These are phyloP conservation scores for Priocnemis perturbator DNA, from an alignment of 2,888 invertebrate species.

Conservation along the genomic window DNA sequence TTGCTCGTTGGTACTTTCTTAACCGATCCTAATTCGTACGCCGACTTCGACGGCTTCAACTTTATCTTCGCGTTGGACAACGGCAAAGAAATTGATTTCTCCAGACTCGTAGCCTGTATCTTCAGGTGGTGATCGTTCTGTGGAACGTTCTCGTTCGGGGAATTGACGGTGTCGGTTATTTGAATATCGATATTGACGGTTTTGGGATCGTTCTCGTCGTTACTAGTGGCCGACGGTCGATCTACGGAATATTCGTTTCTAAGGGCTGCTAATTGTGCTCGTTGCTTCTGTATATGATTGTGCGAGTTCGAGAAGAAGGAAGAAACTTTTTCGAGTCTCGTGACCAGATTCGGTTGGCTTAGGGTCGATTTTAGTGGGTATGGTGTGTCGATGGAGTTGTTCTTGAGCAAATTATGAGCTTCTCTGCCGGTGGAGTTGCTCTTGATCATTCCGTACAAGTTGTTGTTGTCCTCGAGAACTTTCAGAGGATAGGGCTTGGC, in stretches of 20 bases:
- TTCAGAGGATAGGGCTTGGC: constrained; percentile 74
- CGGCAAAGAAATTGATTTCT: constrained; percentile 71
- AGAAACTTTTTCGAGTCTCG: constrained; percentile 71
- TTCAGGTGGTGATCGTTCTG: constrained; percentile 59
- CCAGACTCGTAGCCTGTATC: constrained; percentile 57
- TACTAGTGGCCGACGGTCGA: constrained; percentile 45
- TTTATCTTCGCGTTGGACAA: constrained; percentile 65
- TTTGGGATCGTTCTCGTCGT: constrained; percentile 73
- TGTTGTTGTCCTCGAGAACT: constrained; percentile 77
- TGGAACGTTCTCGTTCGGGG: constrained; percentile 43
- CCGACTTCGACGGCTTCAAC: constrained; percentile 70
- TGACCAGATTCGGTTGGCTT: constrained; percentile 74
- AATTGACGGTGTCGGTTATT: constrained; percentile 68
- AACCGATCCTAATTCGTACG: constrained; percentile 70
- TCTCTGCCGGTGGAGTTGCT: constrained; percentile 70
- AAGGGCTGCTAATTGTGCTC: constrained; percentile 48
- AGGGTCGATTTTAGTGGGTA: constrained; percentile 73
- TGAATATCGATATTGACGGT: constrained; percentile 73
- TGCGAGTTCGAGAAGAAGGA: constrained; percentile 83
- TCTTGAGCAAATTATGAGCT: constrained; percentile 63
- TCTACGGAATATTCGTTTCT: constrained; percentile 45
- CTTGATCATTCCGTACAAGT: constrained; percentile 68
- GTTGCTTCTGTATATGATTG: constrained; percentile 79
- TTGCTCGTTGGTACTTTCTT: constrained; percentile 74
- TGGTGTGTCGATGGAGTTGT: constrained; percentile 69